These are phyloP conservation scores for Salminus brasiliensis DNA, from an alignment of 2,113 vertebrate genomes.

Conservation along the genomic window DNA sequence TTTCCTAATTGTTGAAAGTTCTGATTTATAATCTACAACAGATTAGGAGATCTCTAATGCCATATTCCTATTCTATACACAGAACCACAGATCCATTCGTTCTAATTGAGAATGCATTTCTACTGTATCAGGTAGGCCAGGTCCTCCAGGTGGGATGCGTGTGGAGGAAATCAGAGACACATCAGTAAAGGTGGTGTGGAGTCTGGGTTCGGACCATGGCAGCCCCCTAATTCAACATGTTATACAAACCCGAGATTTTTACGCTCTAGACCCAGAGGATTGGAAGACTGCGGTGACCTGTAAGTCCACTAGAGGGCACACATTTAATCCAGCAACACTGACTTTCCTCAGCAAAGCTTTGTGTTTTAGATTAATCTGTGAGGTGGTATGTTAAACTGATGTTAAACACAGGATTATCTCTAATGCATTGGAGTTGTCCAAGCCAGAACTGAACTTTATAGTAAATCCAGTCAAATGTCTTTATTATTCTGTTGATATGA, in stretches of 20 bases:
- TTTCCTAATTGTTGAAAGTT: neutral
- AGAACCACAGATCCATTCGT: neutral
- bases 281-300: constrained; percentile 92
- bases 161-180: constrained; percentile 88
- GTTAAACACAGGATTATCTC: no score
- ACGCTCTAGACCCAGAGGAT: constrained; percentile 83
- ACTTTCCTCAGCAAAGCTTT: neutral
- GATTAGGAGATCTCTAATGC: neutral
- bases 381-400: neutral
- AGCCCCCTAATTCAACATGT: constrained; percentile 90
- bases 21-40: neutral
- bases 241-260: constrained; percentile 84
- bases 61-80: neutral
- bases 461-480: neutral
- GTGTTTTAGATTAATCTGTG: neutral
- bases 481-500: neutral
- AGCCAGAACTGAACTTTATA: neutral
- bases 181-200: constrained; percentile 88
- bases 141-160: constrained; percentile 90
- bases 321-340: neutral
- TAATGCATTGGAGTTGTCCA: no score
- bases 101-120: neutral
- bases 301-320: constrained; percentile 68
- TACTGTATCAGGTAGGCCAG: constrained; percentile 83
- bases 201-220: constrained; percentile 89